These are phyloP conservation scores for Apteryx owenii DNA, from an alignment of 2,113 vertebrate genomes.

Conservation along the genomic window DNA sequence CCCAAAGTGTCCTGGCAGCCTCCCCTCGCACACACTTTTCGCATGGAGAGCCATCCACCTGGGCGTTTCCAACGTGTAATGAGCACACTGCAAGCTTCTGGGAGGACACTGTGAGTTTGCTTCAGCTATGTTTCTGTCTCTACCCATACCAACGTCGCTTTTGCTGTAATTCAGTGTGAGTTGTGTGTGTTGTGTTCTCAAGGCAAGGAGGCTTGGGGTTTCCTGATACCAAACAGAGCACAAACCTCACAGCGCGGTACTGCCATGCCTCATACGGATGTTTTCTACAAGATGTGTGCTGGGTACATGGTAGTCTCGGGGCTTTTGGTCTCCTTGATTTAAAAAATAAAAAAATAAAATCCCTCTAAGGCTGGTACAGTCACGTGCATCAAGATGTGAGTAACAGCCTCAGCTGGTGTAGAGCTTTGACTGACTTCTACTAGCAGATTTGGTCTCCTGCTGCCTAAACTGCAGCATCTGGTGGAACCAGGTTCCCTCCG, in stretches of 20 bases:
- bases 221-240: neutral
- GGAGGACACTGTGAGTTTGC: too few species aligned
- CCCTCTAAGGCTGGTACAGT: neutral
- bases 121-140: too few species aligned
- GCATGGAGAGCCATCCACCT: neutral
- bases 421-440: neutral
- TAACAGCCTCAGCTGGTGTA: neutral
- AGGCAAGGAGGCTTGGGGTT: rapidly evolving
- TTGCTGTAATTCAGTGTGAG: neutral
- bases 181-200: neutral
- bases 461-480: neutral
- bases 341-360: neutral
- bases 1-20: neutral
- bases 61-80: rapidly evolving
- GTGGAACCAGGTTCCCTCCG: neutral
- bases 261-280: neutral
- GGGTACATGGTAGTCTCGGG: neutral
- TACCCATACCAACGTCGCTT: neutral
- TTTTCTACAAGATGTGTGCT: neutral
- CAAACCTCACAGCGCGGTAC: rapidly evolving
- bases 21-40: rapidly evolving
- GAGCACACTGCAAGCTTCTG: too few species aligned
- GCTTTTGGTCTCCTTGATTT: neutral
- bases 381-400: neutral
- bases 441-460: neutral